Percentiles rank a stretch among this genome's conserved stretches.
Conservation (phyloP, 1,140 invertebrate species). For the Papilio xuthus region DNA sequence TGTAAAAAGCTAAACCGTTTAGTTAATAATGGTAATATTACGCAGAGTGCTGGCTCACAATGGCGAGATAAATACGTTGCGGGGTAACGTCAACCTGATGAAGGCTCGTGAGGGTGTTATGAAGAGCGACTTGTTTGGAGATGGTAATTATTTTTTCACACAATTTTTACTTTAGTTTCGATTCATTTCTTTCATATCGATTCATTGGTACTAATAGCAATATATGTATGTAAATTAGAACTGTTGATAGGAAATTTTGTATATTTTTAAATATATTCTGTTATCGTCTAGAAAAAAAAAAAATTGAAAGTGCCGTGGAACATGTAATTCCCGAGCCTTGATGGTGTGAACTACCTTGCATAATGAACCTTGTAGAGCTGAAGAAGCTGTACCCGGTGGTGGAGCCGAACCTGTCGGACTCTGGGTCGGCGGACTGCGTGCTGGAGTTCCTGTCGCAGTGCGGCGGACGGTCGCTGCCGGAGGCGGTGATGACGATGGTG, state of each 20-base stretch:
- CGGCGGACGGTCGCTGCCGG: conserved; percentile 93
- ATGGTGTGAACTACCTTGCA: no score
- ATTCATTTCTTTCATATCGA: not conserved
- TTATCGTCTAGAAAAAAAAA: no score
- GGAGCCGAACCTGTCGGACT: conserved; percentile 98
- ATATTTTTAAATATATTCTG: no score
- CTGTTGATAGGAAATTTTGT: no score
- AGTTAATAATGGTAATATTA: conserved; percentile 37
- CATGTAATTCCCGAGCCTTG: no score
- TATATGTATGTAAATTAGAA: no score
- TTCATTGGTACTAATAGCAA: no score
- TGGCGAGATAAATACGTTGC: conserved; percentile 99
- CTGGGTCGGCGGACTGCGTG: conserved; percentile 98
- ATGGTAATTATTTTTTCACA: conserved; percentile 57
- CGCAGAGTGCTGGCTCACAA: conserved; percentile 97
- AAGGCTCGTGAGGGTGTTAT: conserved; percentile 99
- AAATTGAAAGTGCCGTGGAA: no score
- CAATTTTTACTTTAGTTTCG: not conserved
- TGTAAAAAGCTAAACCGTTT: not conserved
- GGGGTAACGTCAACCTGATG: conserved; percentile 99
- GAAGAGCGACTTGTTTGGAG: conserved; percentile 91
- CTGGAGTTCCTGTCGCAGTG: conserved; percentile 98
- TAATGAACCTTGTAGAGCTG: conserved; percentile 86
- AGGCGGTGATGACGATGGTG: conserved; percentile 99
- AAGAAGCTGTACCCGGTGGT: conserved; percentile 98